These are phyloP conservation scores for Tuta absoluta DNA, from an alignment of 2,888 invertebrate genomes.

Conservation along the genomic window DNA sequence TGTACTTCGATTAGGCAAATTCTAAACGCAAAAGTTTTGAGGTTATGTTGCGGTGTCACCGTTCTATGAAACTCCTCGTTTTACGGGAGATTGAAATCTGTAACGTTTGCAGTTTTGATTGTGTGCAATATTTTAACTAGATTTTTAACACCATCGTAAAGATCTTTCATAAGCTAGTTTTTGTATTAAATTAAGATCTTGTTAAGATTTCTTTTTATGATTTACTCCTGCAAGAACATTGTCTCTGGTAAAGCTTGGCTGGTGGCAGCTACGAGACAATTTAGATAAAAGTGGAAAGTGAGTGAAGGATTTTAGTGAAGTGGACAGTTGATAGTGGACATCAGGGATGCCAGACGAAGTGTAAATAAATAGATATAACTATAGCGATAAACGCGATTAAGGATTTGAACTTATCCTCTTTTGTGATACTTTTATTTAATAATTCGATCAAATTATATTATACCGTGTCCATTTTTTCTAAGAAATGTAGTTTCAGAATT, in stretches of 20 bases:
- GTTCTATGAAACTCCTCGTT: constrained; percentile 7
- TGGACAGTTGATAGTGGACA: constrained; percentile 46
- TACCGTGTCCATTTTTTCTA: not conserved
- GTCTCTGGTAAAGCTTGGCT: constrained; percentile 74
- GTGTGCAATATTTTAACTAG: constrained; percentile 27
- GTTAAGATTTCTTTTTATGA: constrained; percentile 26
- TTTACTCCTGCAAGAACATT: constrained; percentile 67
- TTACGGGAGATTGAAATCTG: not conserved
- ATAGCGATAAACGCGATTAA: constrained; percentile 63
- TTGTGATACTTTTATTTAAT: constrained; percentile 23
- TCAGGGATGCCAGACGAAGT: constrained; percentile 50
- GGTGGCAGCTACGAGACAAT: constrained; percentile 48
- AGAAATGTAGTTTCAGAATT: constrained; percentile 9
- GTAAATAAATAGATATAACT: constrained; percentile 59
- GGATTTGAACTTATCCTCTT: constrained; percentile 69
- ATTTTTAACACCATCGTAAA: not conserved
- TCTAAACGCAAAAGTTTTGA: constrained; percentile 12
- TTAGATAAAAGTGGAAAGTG: constrained; percentile 60
- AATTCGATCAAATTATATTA: constrained; percentile 12
- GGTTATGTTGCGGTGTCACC: constrained; percentile 26
- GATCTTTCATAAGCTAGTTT: constrained; percentile 5
- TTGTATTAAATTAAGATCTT: constrained; percentile 6
- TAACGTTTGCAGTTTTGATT: constrained; percentile 18
- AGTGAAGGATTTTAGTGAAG: constrained; percentile 45
- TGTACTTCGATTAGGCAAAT: constrained; percentile 70